These are phyloP conservation scores for Lophius piscatorius DNA, from an alignment of 2,113 vertebrate genomes.

Conservation along the genomic window DNA sequence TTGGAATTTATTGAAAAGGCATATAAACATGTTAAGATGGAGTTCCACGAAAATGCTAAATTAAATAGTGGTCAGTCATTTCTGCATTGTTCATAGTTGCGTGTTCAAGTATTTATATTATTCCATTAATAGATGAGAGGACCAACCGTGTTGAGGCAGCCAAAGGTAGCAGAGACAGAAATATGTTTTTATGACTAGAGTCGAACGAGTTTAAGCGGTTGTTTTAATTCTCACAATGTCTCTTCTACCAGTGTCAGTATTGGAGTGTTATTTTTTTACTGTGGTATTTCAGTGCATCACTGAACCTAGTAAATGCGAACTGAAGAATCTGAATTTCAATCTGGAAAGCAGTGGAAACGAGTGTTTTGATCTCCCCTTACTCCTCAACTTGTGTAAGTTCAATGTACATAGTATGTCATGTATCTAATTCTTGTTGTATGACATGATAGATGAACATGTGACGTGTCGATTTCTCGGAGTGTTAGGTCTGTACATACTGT, in stretches of 20 bases:
- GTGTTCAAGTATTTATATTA: not conserved
- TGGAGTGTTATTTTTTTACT: slow-evolving; percentile 39
- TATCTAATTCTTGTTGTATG: slow-evolving; percentile 36
- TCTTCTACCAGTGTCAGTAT: slow-evolving; percentile 25
- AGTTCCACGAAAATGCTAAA: not conserved
- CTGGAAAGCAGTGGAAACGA: no score
- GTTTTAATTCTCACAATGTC: slow-evolving; percentile 7
- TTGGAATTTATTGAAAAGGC: no score
- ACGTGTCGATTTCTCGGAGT: slow-evolving; percentile 41
- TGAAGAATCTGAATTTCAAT: slow-evolving; percentile 15
- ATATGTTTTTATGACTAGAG: no score
- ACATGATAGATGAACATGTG: slow-evolving; percentile 49
- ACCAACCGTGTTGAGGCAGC: slow-evolving; percentile 9
- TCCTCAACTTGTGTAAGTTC: slow-evolving; percentile 31
- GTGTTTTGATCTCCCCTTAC: not conserved
- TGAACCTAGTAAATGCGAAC: slow-evolving; percentile 49
- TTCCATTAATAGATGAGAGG: slow-evolving; percentile 6
- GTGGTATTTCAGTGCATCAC: slow-evolving; percentile 59
- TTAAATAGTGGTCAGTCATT: no score
- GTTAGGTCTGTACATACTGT: slow-evolving; percentile 55
- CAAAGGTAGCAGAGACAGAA: no score
- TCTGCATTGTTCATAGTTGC: no score
- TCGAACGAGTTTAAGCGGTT: not conserved
- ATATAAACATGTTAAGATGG: not conserved
- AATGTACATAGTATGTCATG: slow-evolving; percentile 60